Evolutionary conservation across 1,140 invertebrate genomes (phyloP), one percentile per base, ranked within the genome.

Genomic region (Euwallacea fornicatus): DNA sequence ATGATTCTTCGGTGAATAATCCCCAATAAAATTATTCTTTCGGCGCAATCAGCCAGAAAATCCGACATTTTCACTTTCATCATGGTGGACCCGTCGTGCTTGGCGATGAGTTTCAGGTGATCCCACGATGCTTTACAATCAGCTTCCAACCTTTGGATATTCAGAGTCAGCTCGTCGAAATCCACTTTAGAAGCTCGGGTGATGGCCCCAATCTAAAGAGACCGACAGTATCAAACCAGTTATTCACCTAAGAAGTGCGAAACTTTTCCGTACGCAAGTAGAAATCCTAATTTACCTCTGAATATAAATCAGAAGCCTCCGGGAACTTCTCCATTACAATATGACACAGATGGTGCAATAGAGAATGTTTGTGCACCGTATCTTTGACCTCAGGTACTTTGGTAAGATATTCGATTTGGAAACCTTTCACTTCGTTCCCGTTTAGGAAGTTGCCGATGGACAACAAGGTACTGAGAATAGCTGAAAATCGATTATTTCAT

Each of bases 351-450:
- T 99, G 98, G 83, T 99, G 95, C 47, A 99, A 86, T 66, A 99
- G 85, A 21, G 97, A 97, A 83, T 99, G 96, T 83, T 99, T 99
- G 82, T 99, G 95, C 41, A 98, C 95, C 0, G 97, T 98, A 82
- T 99, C 97, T 85, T 99, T 99, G 1, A 99, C 97, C 87, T 99
- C 98, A 75, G 97, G 96, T 75, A 98, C 95, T 88, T 98, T 98
- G 55, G 95, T 88, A 74, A 99, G 85, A 83, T 99, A 99, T 78
- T 99, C 98, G 74, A 99, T 89, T 82, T 98, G 95, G 84, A 99
- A 99, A 41, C 97, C 98, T 86, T 97, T 97, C 10, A 94, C 93
- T 79, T 96, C 92, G 75, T 89, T 90, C 68, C 96, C 96, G 84
- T 99, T 99, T 42, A 99, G 87, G 82, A 98, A 98, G 82, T 97